Evolutionary conservation across 2,113 vertebrate genomes (phyloP).

Genomic region (Osmerus eperlanus): DNA sequence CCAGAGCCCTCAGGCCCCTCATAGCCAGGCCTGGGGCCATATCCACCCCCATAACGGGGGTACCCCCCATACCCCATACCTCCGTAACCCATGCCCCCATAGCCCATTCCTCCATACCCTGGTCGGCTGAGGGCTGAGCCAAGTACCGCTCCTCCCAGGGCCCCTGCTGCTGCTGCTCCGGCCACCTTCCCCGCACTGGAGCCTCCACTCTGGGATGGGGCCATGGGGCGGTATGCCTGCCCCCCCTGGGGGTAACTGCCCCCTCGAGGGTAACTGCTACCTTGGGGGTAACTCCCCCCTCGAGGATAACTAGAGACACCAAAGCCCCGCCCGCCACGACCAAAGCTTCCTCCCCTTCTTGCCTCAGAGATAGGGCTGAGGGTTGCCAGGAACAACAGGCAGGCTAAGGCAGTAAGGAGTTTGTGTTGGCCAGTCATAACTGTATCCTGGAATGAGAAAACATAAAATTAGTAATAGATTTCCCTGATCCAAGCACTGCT

Average conservation of each 20-base stretch:
- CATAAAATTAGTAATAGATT: no score
- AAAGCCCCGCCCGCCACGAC: slow-evolving; percentile 29
- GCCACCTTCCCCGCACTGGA: slow-evolving; percentile 67
- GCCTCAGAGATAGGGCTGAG: slow-evolving; percentile 53
- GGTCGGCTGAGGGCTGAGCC: slow-evolving; percentile 71
- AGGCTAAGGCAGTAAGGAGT: slow-evolving; percentile 38
- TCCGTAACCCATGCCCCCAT: slow-evolving; percentile 40
- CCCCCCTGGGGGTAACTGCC: slow-evolving; percentile 27
- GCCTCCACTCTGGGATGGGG: slow-evolving; percentile 51
- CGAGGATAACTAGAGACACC: background rate
- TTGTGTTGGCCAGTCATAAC: slow-evolving; percentile 32
- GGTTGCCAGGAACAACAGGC: slow-evolving; percentile 55
- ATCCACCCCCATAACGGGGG: slow-evolving; percentile 25
- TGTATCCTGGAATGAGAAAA: slow-evolving; percentile 31
- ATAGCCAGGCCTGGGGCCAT: slow-evolving; percentile 44
- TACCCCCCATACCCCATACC: slow-evolving; percentile 40
- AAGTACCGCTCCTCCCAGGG: slow-evolving; percentile 66
- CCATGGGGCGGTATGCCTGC: slow-evolving; percentile 40
- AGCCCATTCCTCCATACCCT: slow-evolving; percentile 44
- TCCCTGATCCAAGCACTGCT: no score
- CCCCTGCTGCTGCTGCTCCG: slow-evolving; percentile 71
- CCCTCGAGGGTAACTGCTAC: slow-evolving; percentile 26
- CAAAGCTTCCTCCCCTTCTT: slow-evolving; percentile 46
- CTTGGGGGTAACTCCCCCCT: slow-evolving; percentile 7
- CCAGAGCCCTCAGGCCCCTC: slow-evolving; percentile 63